phyloP scores from a whole-genome alignment of 2,888 invertebrate species.

The Aporophyla nigra region DNA sequence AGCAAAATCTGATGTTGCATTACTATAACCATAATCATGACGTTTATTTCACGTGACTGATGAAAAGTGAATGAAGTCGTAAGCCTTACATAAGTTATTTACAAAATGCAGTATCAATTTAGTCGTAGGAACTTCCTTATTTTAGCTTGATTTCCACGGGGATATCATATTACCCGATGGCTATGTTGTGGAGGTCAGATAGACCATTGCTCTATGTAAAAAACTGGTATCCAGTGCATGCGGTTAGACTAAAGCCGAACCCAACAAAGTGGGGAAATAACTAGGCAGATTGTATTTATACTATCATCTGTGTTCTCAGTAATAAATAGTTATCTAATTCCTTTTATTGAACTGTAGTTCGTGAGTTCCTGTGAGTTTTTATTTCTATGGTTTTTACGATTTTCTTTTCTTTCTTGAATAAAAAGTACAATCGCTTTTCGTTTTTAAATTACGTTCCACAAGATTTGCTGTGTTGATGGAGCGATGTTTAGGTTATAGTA shows the following conservation, averaged over 20 bases:
- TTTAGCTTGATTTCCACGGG: neutral
- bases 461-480: conserved; percentile 71
- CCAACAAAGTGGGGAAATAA: neutral
- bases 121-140: neutral
- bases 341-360: no score
- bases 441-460: conserved; percentile 45
- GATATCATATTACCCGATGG: neutral
- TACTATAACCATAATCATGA: no score
- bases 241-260: neutral
- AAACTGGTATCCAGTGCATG: neutral
- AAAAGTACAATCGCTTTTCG: conserved; percentile 42
- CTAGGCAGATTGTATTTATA: neutral
- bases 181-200: neutral
- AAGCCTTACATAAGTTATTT: neutral
- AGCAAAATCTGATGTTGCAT: no score
- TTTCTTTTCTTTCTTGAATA: no score
- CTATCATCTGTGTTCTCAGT: neutral
- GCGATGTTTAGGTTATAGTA: conserved; percentile 70
- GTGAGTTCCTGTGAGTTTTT: neutral
- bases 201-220: neutral
- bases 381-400: no score
- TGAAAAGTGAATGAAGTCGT: neutral
- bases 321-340: neutral
- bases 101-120: neutral
- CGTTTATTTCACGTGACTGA: neutral